Conservation (phyloP, 2,888 invertebrate species). For the Epistrophella euchroma region DNA sequence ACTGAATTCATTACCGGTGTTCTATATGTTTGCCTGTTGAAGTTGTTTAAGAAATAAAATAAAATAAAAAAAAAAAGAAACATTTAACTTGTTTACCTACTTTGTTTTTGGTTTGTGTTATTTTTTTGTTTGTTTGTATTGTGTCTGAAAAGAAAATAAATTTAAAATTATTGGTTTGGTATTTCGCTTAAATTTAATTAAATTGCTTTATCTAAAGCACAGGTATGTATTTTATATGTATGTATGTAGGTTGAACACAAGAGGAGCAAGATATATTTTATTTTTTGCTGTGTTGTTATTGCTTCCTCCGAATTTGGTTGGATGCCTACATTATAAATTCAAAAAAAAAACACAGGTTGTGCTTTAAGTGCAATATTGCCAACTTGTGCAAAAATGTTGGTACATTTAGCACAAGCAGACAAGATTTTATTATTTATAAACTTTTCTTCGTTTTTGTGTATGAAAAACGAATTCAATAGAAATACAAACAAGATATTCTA, state of each 20-base stretch:
- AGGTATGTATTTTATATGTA: neutral
- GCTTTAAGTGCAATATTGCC: neutral
- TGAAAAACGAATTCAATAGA: neutral
- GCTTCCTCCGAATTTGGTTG: constrained; percentile 37
- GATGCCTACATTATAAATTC: constrained; percentile 40
- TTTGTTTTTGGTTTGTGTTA: neutral
- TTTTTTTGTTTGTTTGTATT: neutral
- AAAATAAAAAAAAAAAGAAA: neutral
- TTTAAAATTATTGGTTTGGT: constrained; percentile 60
- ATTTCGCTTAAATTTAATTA: constrained; percentile 58
- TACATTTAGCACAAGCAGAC: too few relatives aligned
- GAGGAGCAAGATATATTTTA: neutral
- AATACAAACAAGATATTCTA: too few relatives aligned
- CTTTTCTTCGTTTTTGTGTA: too few relatives aligned
- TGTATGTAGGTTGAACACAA: neutral
- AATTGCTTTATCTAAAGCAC: constrained; percentile 46
- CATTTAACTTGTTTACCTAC: neutral
- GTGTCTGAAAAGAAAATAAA: constrained; percentile 38
- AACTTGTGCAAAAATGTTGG: neutral
- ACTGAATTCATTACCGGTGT: constrained; percentile 24
- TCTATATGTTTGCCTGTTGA: constrained; percentile 29
- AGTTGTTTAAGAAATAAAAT: constrained; percentile 11
- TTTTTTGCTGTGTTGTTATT: constrained; percentile 29
- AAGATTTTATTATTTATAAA: too few relatives aligned
- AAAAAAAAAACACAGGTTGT: constrained; percentile 12